phyloP scores from a whole-genome alignment of 2,797 vertebrate species.

The Hypotaenidia okinawae region DNA sequence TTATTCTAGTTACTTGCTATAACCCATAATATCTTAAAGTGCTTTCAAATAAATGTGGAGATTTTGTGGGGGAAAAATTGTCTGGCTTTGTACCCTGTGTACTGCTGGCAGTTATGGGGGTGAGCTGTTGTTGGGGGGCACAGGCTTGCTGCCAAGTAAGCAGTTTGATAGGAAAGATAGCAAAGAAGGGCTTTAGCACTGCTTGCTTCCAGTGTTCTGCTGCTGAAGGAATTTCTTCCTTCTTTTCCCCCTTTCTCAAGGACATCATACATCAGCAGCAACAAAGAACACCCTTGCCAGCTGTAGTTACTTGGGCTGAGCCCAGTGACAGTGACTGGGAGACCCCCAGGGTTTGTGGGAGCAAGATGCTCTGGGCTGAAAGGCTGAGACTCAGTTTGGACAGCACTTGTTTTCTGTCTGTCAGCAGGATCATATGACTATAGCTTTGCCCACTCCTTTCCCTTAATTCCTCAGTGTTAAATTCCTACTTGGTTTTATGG shows the following conservation, averaged over 20 bases:
- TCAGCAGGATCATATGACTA: accelerated
- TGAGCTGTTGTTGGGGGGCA: neutral
- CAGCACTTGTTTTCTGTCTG: neutral
- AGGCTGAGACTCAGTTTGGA: too few species aligned
- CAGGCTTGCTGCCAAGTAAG: neutral
- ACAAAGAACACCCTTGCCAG: neutral
- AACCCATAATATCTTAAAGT: accelerated
- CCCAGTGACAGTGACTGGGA: neutral
- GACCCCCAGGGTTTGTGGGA: too few species aligned
- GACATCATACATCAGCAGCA: neutral
- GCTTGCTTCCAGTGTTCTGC: accelerated
- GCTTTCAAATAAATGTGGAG: neutral
- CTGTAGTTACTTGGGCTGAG: neutral
- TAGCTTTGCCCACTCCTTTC: neutral
- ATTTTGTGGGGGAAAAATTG: neutral
- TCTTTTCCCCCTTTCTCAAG: neutral
- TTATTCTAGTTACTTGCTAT: neutral
- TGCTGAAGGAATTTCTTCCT: neutral
- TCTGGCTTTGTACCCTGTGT: neutral
- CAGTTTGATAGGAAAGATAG: too few species aligned
- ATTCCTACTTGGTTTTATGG: neutral
- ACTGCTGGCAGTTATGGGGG: accelerated
- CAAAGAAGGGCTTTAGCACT: too few species aligned
- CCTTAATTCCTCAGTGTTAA: neutral
- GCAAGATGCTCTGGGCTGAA: neutral